These are phyloP conservation scores for Cremastinae sp. DNA, from an alignment of 2,888 invertebrate species.

Conservation along the genomic window DNA sequence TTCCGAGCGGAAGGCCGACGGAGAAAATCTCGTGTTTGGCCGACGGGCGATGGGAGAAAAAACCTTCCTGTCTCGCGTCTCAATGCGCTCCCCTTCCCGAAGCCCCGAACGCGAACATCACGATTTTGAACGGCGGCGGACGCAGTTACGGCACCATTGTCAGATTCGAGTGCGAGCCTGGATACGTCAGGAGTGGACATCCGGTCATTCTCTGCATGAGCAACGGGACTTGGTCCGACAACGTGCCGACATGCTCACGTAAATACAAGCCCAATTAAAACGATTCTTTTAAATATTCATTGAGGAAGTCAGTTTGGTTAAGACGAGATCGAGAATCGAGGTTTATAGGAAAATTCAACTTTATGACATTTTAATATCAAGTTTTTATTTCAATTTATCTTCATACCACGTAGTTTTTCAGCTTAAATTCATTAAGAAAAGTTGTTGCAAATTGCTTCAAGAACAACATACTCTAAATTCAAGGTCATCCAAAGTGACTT, in stretches of 20 bases:
- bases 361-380: too few relatives aligned
- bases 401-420: too few relatives aligned
- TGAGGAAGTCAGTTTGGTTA: too few relatives aligned
- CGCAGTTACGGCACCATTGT: slow-evolving; percentile 96
- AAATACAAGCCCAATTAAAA: slow-evolving; percentile 78
- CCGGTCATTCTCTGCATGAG: slow-evolving; percentile 97
- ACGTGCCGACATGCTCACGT: slow-evolving; percentile 93
- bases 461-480: too few relatives aligned
- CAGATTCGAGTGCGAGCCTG: slow-evolving; percentile 94
- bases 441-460: too few relatives aligned
- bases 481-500: too few relatives aligned
- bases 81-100: slow-evolving; percentile 94
- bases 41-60: slow-evolving; percentile 95
- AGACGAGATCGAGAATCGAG: too few relatives aligned
- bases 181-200: slow-evolving; percentile 92
- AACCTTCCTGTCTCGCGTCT: slow-evolving; percentile 95
- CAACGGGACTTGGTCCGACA: slow-evolving; percentile 96
- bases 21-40: slow-evolving; percentile 94
- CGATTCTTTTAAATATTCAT: background rate
- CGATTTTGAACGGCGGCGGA: slow-evolving; percentile 93
- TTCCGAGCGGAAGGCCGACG: slow-evolving; percentile 92
- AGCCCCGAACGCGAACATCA: slow-evolving; percentile 92
- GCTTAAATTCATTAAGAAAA: too few relatives aligned
- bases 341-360: too few relatives aligned
- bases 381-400: too few relatives aligned